Percentiles rank a stretch among this genome's conserved stretches.
Conservation (phyloP, 2,797 vertebrate genomes). For the Hozukius guyotensis region DNA sequence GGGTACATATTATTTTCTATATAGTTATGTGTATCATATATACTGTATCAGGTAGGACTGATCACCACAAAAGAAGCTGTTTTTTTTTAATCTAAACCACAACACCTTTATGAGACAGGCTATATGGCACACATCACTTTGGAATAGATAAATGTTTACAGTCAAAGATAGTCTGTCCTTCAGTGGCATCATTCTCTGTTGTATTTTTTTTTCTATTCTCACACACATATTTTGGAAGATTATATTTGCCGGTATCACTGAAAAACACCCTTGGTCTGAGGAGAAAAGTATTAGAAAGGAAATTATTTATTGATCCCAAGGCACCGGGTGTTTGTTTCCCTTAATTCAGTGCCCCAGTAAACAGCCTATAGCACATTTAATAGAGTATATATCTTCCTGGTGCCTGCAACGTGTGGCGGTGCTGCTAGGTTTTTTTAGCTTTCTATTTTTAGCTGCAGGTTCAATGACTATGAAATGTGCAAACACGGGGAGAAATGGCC, state of each 20-base stretch:
- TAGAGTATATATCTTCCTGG: conserved; percentile 61
- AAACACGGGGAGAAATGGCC: conserved; percentile 76
- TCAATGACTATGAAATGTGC: conserved; percentile 82
- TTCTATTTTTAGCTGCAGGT: conserved; percentile 81
- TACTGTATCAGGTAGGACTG: neutral
- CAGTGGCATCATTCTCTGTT: neutral
- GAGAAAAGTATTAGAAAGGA: conserved; percentile 67
- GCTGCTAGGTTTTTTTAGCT: conserved; percentile 52
- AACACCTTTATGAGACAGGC: neutral
- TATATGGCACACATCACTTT: neutral
- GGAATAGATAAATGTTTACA: conserved; percentile 7
- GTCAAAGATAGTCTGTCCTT: conserved; percentile 1
- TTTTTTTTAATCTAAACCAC: neutral
- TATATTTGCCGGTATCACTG: conserved; percentile 34
- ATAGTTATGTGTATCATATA: neutral
- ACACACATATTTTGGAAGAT: conserved; percentile 31
- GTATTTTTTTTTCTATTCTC: neutral
- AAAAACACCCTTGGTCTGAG: conserved; percentile 47
- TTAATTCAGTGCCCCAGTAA: conserved; percentile 63
- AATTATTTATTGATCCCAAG: conserved; percentile 78
- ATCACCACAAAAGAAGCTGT: neutral
- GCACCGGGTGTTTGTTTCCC: conserved; percentile 64
- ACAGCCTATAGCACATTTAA: conserved; percentile 60
- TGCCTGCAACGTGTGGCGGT: conserved; percentile 37
- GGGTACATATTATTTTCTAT: neutral